These are phyloP conservation scores for Tetragnatha versicolor DNA, from an alignment of 1,140 invertebrate genomes.

Conservation along the genomic window DNA sequence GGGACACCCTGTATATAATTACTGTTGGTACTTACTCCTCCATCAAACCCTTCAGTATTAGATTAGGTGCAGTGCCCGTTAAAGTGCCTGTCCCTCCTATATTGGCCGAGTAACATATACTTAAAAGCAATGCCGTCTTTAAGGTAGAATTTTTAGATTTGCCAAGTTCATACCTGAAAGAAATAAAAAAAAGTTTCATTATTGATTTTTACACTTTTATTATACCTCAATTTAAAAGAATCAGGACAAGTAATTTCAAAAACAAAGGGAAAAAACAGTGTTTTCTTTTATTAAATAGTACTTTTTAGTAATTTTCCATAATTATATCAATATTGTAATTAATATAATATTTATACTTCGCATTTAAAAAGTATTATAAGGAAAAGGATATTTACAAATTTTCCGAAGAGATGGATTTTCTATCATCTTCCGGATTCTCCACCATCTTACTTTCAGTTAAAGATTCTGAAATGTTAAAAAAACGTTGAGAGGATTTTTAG, in stretches of 20 bases:
- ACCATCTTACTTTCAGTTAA: constrained; percentile 29
- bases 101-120: constrained; percentile 80
- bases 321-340: too few species aligned
- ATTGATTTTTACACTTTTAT: too few species aligned
- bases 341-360: too few species aligned
- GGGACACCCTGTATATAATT: too few species aligned
- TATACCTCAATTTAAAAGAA: too few species aligned
- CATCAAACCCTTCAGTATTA: constrained; percentile 81
- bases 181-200: not conserved
- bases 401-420: not conserved
- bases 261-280: too few species aligned
- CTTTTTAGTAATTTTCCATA: too few species aligned
- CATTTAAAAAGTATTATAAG: too few species aligned
- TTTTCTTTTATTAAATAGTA: too few species aligned
- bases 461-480: too few species aligned
- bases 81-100: constrained; percentile 85
- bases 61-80: constrained; percentile 87
- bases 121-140: constrained; percentile 67
- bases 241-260: too few species aligned
- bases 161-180: not conserved
- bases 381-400: not conserved
- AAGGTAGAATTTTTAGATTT: not conserved
- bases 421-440: constrained; percentile 4
- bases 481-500: too few species aligned
- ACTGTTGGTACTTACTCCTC: constrained; percentile 66